A percentile compares a stretch with the other conserved stretches of the same genome.
These are phyloP conservation scores for Brachyhypopomus occidentalis DNA, from an alignment of 2,113 vertebrate species.

Conservation along the genomic window DNA sequence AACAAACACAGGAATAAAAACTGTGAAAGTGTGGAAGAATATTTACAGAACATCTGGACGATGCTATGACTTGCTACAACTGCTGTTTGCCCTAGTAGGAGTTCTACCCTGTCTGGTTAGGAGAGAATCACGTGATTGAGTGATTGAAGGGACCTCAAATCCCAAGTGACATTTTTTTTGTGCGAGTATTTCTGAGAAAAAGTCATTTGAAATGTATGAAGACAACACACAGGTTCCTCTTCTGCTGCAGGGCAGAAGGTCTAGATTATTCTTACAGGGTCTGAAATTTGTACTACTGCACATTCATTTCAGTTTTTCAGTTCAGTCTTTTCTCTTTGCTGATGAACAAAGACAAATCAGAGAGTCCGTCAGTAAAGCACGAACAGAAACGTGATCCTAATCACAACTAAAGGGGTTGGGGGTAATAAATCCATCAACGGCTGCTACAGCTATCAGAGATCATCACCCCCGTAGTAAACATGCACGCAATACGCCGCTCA, in stretches of 20 bases:
- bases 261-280: not conserved
- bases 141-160: not conserved
- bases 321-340: conserved; percentile 31
- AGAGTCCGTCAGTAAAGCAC: not conserved
- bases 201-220: not conserved
- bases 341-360: not conserved
- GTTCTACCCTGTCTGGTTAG: not conserved
- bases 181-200: not conserved
- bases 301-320: conserved; percentile 23
- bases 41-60: no score
- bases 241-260: not conserved
- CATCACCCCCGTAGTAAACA: conserved; percentile 41
- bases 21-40: no score
- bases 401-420: not conserved
- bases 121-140: conserved; percentile 16
- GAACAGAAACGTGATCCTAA: conserved; percentile 27
- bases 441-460: not conserved
- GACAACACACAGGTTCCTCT: not conserved
- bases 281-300: conserved; percentile 45
- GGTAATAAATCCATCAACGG: not conserved
- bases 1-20: no score
- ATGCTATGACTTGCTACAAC: no score
- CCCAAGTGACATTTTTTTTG: not conserved
- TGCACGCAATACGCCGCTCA: conserved; percentile 33
- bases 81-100: not conserved